A percentile compares a stretch with the other conserved stretches of the same genome.
These are phyloP conservation scores for Takifugu flavidus DNA, from an alignment of 2,113 vertebrate genomes.

Conservation along the genomic window DNA sequence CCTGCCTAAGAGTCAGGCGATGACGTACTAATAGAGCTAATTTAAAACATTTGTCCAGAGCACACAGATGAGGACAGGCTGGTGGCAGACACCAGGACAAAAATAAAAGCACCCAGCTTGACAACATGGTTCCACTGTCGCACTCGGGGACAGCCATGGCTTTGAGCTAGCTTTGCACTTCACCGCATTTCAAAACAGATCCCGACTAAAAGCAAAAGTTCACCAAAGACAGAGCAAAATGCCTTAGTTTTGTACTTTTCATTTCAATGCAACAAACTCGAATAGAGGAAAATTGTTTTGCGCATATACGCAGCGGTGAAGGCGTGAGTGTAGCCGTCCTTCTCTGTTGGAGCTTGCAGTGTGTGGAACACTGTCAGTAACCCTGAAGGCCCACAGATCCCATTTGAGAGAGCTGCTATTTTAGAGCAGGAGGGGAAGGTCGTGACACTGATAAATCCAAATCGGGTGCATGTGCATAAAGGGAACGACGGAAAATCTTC, in stretches of 20 bases:
- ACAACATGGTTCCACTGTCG: constrained; percentile 5
- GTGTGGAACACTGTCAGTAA: constrained; percentile 39
- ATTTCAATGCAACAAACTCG: too few relatives aligned
- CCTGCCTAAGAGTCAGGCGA: constrained; percentile 10
- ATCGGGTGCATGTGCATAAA: constrained; percentile 25
- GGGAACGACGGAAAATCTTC: neutral
- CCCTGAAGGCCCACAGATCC: constrained; percentile 39
- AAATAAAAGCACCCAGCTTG: constrained; percentile 11
- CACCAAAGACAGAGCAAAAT: too few relatives aligned
- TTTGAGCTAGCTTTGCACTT: too few relatives aligned
- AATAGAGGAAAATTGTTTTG: too few relatives aligned
- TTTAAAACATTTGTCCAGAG: constrained; percentile 25
- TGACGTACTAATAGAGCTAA: constrained; percentile 8
- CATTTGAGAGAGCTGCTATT: constrained; percentile 53
- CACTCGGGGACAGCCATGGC: too few relatives aligned
- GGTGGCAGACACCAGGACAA: constrained; percentile 23
- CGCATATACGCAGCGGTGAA: too few relatives aligned
- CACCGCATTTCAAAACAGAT: too few relatives aligned
- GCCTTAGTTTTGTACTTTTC: too few relatives aligned
- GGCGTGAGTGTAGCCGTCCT: constrained; percentile 9
- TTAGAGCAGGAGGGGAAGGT: constrained; percentile 42
- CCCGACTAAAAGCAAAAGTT: too few relatives aligned
- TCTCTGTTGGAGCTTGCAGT: constrained; percentile 33
- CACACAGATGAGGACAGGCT: constrained; percentile 14
- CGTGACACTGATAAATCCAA: constrained; percentile 46